Base-by-base conservation (phyloP, 2,888 invertebrate species). In the Drosophila fungiperda region DNA sequence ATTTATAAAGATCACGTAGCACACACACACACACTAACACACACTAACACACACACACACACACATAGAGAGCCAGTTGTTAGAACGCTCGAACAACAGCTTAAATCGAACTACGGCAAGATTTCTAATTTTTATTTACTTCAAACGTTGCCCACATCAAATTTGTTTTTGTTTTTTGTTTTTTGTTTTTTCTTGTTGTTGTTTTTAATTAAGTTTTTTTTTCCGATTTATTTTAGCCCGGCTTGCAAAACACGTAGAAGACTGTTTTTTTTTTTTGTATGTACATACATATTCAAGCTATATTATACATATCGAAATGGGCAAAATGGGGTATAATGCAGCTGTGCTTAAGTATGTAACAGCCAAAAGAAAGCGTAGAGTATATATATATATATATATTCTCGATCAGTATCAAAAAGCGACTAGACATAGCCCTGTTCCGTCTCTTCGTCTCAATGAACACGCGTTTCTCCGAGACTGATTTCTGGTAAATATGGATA, bases 61-160 rank as follows among this genome's bases (percentile, higher is more conserved):
- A 7, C n/a, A 38, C 17, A 26, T 33, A 12, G 12, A 52, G 33
- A 62, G 35, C 20, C 20, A 40, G 15, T 62, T 42, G 72, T 23
- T 59, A 59, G 73, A 50, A 59, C 36, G 42, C 54, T 36, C 59
- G 49, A 59, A 63, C 68, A 63, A 17, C 64, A 59, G 36, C 65
- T 63, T 9, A 54, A 57, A 57, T 67, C 59, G 65, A 73, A 65
- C 58, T n/a, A 20, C 58, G 57, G 38, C 32, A 75, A 84, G 85
- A 82, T 82, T 81, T 82, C 79, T 81, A 84, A 84, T 76, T 82
- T 74, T 75, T 84, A 71, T 85, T 80, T 85, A 67, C 76, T 58
- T 63, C 53, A 33, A 23, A 29, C 42, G 58, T 49, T 58, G 58
- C 58, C 71, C 48, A 54, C 65, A 72, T 64, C 50, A n/a, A 38